These are phyloP conservation scores for Pachycephus smyrnensis DNA, from an alignment of 2,888 invertebrate species.

Conservation along the genomic window DNA sequence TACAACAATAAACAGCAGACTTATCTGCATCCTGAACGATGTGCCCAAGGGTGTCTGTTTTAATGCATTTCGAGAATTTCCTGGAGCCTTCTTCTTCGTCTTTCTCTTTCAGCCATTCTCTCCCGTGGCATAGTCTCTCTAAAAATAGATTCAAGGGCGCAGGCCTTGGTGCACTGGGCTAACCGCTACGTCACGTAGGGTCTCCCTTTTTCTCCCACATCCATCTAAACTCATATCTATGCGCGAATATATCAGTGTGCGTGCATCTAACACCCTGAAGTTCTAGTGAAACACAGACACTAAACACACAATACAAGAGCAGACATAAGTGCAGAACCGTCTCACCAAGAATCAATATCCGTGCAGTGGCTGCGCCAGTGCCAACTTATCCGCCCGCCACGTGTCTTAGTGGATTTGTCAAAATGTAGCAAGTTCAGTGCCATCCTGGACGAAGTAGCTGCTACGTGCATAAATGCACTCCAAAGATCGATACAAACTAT, in stretches of 20 bases:
- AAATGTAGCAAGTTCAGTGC: slow-evolving; percentile 18
- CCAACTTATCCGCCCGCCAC: neutral
- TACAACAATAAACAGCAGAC: neutral
- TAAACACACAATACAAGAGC: neutral
- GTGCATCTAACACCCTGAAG: neutral
- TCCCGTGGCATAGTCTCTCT: slow-evolving; percentile 19
- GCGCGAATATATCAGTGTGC: neutral
- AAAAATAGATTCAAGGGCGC: slow-evolving; percentile 59
- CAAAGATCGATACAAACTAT: neutral
- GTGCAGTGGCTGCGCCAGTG: neutral
- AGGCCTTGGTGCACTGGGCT: slow-evolving; percentile 47
- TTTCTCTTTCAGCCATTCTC: neutral
- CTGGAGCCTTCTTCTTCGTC: neutral
- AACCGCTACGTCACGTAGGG: slow-evolving; percentile 44
- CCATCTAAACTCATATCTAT: neutral
- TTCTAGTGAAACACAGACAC: neutral
- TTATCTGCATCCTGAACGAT: neutral
- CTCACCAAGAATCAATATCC: neutral
- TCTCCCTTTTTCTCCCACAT: slow-evolving; percentile 20
- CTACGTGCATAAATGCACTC: neutral
- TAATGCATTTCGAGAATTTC: neutral
- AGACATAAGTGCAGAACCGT: neutral
- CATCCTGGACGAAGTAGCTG: neutral
- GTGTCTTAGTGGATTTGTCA: slow-evolving; percentile 8
- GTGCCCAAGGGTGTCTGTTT: neutral